Conservation (phyloP, 2,888 invertebrate genomes). For the Spodoptera picta region DNA sequence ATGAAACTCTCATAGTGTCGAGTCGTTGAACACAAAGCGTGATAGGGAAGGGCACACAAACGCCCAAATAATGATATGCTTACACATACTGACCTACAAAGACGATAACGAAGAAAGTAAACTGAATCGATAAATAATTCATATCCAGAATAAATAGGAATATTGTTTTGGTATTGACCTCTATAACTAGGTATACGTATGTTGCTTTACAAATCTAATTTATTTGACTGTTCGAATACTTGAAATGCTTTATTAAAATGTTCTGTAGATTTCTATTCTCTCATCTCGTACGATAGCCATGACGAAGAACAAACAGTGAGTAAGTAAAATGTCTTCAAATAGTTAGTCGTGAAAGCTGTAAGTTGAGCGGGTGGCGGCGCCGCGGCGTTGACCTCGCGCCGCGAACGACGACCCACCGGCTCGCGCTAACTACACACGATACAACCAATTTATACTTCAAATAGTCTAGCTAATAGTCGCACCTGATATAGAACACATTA, state of each 20-base stretch:
- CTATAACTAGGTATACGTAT: constrained; percentile 58
- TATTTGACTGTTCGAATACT: background rate
- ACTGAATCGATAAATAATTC: constrained; percentile 81
- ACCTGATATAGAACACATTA: constrained; percentile 23
- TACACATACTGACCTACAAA: constrained; percentile 78
- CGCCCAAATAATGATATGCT: constrained; percentile 72
- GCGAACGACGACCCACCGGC: constrained; percentile 82
- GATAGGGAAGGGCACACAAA: constrained; percentile 67
- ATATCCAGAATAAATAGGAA: constrained; percentile 75
- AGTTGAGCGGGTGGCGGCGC: constrained; percentile 59
- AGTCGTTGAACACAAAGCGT: constrained; percentile 16
- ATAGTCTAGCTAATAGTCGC: constrained; percentile 36
- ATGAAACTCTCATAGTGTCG: too few relatives aligned
- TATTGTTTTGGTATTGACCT: constrained; percentile 83
- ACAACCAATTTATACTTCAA: constrained; percentile 58
- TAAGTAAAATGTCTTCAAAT: constrained; percentile 47
- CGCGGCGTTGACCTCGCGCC: constrained; percentile 81
- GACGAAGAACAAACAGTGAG: constrained; percentile 22
- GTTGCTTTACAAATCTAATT: constrained; percentile 48
- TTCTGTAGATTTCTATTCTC: constrained; percentile 13
- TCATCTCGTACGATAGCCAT: constrained; percentile 3
- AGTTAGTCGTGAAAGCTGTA: constrained; percentile 69
- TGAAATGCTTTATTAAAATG: background rate
- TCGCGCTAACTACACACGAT: constrained; percentile 59
- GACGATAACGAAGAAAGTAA: constrained; percentile 84